A percentile compares a stretch with the other conserved stretches of the same genome.
Evolutionary conservation across 2,113 vertebrate species (phyloP).

Genomic region (Perca flavescens): DNA sequence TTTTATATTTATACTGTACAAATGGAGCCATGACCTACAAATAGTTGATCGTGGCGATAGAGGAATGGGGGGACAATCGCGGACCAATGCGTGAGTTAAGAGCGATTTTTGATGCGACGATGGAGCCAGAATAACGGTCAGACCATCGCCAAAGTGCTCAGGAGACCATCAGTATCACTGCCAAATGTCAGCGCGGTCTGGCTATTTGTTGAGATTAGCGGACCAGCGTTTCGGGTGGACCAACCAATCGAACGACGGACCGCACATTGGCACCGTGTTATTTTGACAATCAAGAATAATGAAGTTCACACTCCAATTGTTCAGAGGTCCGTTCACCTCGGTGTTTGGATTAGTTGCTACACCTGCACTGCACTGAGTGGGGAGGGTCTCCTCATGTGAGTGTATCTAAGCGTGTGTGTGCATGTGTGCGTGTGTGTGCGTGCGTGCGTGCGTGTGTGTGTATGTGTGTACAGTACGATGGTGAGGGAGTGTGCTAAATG

Average conservation of each 20-base stretch:
- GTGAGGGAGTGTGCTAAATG: constrained; percentile 30
- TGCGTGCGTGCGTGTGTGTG: background rate
- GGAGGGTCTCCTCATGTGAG: constrained; percentile 19
- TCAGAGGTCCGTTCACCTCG: constrained; percentile 2
- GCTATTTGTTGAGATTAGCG: background rate
- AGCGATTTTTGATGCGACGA: too few species aligned
- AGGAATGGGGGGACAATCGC: background rate
- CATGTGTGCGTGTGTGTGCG: constrained; percentile 8
- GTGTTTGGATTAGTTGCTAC: constrained; percentile 32
- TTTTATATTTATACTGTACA: background rate
- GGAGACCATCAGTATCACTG: background rate
- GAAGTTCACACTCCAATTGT: background rate
- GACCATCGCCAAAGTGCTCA: background rate
- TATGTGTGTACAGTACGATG: background rate
- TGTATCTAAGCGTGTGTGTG: constrained; percentile 9
- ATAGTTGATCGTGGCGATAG: background rate
- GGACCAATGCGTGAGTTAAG: background rate
- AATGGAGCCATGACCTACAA: background rate
- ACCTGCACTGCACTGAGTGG: constrained; percentile 39
- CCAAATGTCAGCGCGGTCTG: background rate
- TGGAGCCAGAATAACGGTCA: background rate
- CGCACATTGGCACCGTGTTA: background rate
- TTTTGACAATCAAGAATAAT: background rate
- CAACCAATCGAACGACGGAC: background rate
- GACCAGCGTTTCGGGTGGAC: background rate